A percentile compares a stretch with the other conserved stretches of the same genome.
phyloP scores from a whole-genome alignment of 2,888 invertebrate genomes.

The Campoplex nolae region DNA sequence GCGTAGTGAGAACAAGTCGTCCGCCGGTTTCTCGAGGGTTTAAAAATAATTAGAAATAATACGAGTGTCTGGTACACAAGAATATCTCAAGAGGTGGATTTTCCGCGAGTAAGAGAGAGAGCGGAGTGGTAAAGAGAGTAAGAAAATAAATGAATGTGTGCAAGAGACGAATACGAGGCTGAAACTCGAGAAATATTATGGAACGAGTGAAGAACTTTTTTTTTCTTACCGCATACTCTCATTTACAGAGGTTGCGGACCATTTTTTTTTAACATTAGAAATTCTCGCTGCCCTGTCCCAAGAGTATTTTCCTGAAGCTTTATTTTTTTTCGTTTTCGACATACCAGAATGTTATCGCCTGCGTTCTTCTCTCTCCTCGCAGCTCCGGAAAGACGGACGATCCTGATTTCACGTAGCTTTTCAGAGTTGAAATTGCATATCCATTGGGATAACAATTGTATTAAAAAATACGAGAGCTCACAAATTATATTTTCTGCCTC shows the following conservation, averaged over 20 bases:
- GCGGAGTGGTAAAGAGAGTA: not conserved
- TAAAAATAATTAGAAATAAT: constrained; percentile 63
- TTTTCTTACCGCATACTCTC: constrained; percentile 28
- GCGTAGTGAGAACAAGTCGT: not conserved
- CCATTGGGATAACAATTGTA: constrained; percentile 12
- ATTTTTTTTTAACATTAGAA: constrained; percentile 50
- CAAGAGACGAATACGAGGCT: constrained; percentile 22
- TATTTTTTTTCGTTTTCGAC: constrained; percentile 14
- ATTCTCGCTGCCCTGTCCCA: constrained; percentile 40
- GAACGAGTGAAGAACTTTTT: constrained; percentile 29
- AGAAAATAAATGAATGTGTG: constrained; percentile 6
- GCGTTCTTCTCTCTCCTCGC: not conserved
- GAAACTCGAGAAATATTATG: constrained; percentile 16
- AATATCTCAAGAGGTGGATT: constrained; percentile 31
- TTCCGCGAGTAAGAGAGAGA: not conserved
- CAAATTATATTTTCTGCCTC: constrained; percentile 21
- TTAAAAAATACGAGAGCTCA: constrained; percentile 28
- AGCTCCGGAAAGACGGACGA: not conserved
- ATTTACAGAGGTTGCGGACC: constrained; percentile 25
- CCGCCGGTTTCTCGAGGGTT: constrained; percentile 2
- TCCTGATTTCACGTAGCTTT: constrained; percentile 49
- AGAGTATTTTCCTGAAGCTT: constrained; percentile 43
- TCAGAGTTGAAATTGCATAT: not conserved
- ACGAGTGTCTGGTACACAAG: constrained; percentile 31
- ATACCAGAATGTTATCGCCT: not conserved